Base-by-base conservation (phyloP, 2,113 vertebrate species). In the Noctilio leporinus region DNA sequence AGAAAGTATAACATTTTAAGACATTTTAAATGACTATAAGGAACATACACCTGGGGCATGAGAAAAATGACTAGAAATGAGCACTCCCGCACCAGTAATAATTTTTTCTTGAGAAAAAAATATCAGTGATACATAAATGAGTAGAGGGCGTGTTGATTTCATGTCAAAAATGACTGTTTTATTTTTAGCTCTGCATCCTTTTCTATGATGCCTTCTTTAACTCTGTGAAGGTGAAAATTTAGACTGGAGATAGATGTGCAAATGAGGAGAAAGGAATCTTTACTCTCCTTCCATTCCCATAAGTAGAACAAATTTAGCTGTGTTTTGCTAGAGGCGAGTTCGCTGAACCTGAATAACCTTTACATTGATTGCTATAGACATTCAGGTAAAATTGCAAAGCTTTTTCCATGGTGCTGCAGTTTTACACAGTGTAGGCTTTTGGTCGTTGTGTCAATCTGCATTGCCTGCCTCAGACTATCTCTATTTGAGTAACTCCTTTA, bases 331-430 rank as follows among this genome's bases (percentile, higher is more conserved):
- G 92, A 97, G 94, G 93, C 92, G 83, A 75, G 76, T 95, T 94
- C 92, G 82, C 82, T 95, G 88, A 96, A 97, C 95, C 94, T 86
- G 95, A 96, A 82, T 87, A 95, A 95, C 92, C 95, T 93, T 94
- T 95, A 75, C 55, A 92, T 83, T 92, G 95, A 97, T 96, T 96
- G 90, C 85, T 93, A 38, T 47, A 92, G 97, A 96, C 88, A 91
- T 78, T 64, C 90, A 86, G 88, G 73, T 88, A 77, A 90, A 81
- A 93, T 70, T 96, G 81, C 59, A 17, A 83, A 87, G 80, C 73
- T 81, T 87, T 93, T 93, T 91, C 70, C 86, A 72, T 92, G 85
- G 28, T 53, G 55, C n/a, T 84, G 67, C 26, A 69, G 67, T 86
- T 96, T 96, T 80, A 59, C 51, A 70, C 2, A 0, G n/a, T 40